phyloP scores from a whole-genome alignment of 1,140 invertebrate genomes.

The Calephelis nemesis region DNA sequence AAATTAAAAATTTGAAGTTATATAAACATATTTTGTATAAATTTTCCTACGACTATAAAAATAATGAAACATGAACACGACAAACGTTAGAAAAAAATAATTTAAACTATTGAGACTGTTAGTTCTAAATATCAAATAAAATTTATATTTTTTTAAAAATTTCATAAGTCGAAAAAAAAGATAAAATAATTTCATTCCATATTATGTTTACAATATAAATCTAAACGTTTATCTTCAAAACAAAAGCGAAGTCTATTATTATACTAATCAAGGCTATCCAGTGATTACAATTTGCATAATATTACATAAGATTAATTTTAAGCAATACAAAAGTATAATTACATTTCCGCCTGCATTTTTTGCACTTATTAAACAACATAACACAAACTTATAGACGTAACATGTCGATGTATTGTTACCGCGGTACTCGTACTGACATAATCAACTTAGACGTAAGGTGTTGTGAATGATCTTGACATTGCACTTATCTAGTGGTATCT shows the following conservation, averaged over 20 bases:
- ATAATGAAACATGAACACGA: too few species aligned
- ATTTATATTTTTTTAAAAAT: too few species aligned
- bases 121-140: too few species aligned
- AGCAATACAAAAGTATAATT: conserved; percentile 39
- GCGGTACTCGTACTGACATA: not conserved
- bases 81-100: too few species aligned
- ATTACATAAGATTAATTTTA: conserved; percentile 19
- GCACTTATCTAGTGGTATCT: conserved; percentile 14
- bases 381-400: not conserved
- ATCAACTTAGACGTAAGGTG: conserved; percentile 1
- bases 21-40: too few species aligned
- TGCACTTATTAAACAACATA: conserved; percentile 65
- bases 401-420: not conserved
- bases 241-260: not conserved
- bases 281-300: not conserved
- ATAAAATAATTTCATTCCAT: too few species aligned
- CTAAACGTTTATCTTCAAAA: not conserved
- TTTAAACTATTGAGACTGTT: too few species aligned
- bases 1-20: too few species aligned
- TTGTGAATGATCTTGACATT: conserved; percentile 28
- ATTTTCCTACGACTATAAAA: too few species aligned
- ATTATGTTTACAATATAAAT: too few species aligned
- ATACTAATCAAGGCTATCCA: not conserved
- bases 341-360: conserved; percentile 59
- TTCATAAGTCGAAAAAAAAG: too few species aligned